These are phyloP conservation scores for Chascanopsetta lugubris DNA, from an alignment of 2,113 vertebrate genomes.

Conservation along the genomic window DNA sequence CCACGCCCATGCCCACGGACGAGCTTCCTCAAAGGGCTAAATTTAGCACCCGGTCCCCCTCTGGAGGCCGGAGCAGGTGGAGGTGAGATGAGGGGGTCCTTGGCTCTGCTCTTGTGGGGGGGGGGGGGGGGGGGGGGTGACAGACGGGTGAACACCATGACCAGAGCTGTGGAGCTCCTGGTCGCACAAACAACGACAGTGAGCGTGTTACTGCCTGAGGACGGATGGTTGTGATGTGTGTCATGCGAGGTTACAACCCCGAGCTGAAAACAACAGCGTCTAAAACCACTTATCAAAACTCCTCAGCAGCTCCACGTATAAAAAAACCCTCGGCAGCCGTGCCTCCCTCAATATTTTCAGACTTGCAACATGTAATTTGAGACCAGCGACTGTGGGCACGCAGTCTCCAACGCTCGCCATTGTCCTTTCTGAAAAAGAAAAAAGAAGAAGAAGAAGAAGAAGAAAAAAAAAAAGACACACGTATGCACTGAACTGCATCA, in stretches of 20 bases:
- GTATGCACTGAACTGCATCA: conserved; percentile 14
- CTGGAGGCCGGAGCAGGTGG: conserved; percentile 74
- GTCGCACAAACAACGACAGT: conserved; percentile 42
- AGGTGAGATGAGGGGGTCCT: conserved; percentile 74
- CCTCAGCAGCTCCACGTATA: conserved; percentile 56
- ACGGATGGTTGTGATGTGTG: conserved; percentile 42
- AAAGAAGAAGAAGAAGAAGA: neutral
- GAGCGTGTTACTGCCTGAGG: conserved; percentile 33
- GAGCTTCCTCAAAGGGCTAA: conserved; percentile 61
- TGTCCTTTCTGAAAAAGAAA: conserved; percentile 31
- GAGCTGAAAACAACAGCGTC: conserved; percentile 58
- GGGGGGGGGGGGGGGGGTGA: too few relatives aligned
- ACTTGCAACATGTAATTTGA: conserved; percentile 70
- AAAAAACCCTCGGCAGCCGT: conserved; percentile 73
- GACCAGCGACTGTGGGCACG: conserved; percentile 53
- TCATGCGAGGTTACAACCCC: conserved; percentile 45
- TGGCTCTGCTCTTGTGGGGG: conserved; percentile 67
- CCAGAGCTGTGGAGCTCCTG: conserved; percentile 62
- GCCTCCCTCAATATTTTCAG: conserved; percentile 71
- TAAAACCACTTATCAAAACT: conserved; percentile 71
- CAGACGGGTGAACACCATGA: conserved; percentile 77
- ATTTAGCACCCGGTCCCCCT: conserved; percentile 66
- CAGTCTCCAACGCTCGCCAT: conserved; percentile 51
- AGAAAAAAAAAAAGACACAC: conserved; percentile 5
- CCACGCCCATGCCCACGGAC: conserved; percentile 23